Conservation (phyloP, 2,888 invertebrate species). For the Eristalis pertinax region DNA sequence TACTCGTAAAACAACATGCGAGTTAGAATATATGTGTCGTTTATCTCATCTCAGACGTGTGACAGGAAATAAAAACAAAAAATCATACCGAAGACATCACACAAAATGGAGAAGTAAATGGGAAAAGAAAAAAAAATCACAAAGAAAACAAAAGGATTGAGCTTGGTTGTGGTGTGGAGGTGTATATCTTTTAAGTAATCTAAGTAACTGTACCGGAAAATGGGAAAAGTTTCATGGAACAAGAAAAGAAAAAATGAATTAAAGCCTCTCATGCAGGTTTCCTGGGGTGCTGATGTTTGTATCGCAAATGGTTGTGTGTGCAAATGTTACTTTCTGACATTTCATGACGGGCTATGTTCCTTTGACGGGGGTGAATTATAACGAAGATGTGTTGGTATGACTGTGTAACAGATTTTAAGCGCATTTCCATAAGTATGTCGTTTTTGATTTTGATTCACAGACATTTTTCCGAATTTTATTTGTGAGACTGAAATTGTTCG, state of each 20-base stretch:
- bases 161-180: background rate
- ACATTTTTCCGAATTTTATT: too few relatives aligned
- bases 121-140: background rate
- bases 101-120: background rate
- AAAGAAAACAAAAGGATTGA: background rate
- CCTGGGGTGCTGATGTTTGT: background rate
- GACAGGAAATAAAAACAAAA: background rate
- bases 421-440: background rate
- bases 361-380: background rate
- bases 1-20: constrained; percentile 36
- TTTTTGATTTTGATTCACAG: background rate
- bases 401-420: background rate
- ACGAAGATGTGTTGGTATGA: background rate
- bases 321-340: background rate
- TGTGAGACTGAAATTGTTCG: too few relatives aligned
- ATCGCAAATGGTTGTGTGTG: background rate
- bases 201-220: background rate
- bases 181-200: background rate
- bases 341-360: background rate
- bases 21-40: background rate
- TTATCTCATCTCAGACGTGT: background rate
- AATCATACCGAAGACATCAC: background rate
- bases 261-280: background rate
- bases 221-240: background rate
- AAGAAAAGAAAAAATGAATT: background rate